Percentiles rank a stretch among this genome's conserved stretches.
phyloP scores from a whole-genome alignment of 2,888 invertebrate genomes.

The Fragum fragum region DNA sequence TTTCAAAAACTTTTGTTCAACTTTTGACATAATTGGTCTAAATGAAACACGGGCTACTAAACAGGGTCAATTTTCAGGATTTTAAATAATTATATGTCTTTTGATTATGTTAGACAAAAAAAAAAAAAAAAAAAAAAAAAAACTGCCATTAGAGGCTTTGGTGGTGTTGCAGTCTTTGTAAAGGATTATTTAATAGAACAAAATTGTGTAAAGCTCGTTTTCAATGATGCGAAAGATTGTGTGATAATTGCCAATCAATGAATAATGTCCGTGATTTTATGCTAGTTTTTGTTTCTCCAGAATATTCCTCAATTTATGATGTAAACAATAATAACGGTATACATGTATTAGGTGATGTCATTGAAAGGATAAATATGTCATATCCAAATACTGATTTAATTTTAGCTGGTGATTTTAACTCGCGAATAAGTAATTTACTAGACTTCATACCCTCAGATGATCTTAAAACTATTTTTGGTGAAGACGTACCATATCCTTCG shows the following conservation, averaged over 20 bases:
- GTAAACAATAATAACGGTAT: constrained; percentile 5
- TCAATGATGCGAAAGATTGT: too few species aligned
- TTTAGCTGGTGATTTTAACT: constrained; percentile 33
- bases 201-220: too few species aligned
- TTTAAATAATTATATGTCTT: neutral
- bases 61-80: neutral
- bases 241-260: too few species aligned
- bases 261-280: too few species aligned
- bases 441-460: constrained; percentile 35
- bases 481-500: constrained; percentile 11
- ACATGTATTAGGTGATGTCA: neutral
- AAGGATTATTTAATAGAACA: neutral
- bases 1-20: neutral
- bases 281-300: constrained; percentile 11
- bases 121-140: too few species aligned
- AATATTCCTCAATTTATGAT: constrained; percentile 2
- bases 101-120: too few species aligned
- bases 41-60: neutral
- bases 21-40: neutral
- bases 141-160: neutral
- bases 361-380: neutral
- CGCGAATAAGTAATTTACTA: constrained; percentile 13
- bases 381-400: neutral
- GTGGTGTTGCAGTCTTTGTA: neutral
- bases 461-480: constrained; percentile 16